Base-by-base conservation (phyloP, 2,797 vertebrate genomes). In the Buceros bicornis region DNA sequence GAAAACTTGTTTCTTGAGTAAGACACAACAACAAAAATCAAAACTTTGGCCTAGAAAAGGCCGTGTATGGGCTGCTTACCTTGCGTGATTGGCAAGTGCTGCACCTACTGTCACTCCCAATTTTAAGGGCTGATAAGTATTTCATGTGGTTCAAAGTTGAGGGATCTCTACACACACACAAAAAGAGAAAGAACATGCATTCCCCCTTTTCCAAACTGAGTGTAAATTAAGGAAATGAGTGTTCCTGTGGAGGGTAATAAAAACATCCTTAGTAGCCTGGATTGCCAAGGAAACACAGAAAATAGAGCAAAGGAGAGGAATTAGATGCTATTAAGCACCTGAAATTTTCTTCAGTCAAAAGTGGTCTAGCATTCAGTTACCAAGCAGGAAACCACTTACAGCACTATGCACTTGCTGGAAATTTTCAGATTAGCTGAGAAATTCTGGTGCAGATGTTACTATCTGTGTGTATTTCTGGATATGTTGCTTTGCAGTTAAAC, bases 401-500 rank as follows among this genome's bases (percentile, higher is more conserved):
- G 26, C 35, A 56, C 33, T 78, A 45, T 31, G 8, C 43, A 48
- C 45, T 93, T 82, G 15, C 14, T 80, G 53, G 58, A 83, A 82
- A 82, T 84, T 82, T 90, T 93, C 71, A 84, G 82, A 47, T 20
- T 89, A 87, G 31, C 28, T 93, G 56, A 94, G 81, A 87, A 91
- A 87, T 90, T 87, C 40, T 79, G 71, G 60, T 91, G 62, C 73
- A 92, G 70, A 70, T 73, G 62, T 87, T 82, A 94, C 82, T 84
- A 15, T 66, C 56, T 83, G 48, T 80, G 19, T 60, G 73, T 94
- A 89, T 95, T 95, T 88, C 73, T 87, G 73, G 70, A 43, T 84
- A 40, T 58, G 82, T 81, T 95, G 79, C 77, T 91, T 62, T 82
- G 91, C 86, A 82, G 84, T 95, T 96, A 93, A 92, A 78, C 57